Conservation (phyloP, 2,888 invertebrate species). For the Marronus borbonicus region DNA sequence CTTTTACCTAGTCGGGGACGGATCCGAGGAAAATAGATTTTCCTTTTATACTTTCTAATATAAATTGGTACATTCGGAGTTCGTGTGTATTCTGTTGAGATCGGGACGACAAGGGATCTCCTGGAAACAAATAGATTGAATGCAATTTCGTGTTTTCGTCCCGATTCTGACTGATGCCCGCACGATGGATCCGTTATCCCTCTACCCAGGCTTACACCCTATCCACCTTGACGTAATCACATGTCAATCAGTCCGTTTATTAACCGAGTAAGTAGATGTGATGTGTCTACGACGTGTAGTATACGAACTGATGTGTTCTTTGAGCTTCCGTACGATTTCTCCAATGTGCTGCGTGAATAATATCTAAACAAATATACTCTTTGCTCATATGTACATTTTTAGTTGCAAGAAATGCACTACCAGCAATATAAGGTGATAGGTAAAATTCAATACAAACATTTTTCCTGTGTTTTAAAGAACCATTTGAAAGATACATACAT, state of each 20-base stretch:
- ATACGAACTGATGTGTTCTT: not conserved
- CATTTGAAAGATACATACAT: no score
- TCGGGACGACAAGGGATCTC: slow-evolving; percentile 31
- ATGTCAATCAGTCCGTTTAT: slow-evolving; percentile 63
- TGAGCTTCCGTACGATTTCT: slow-evolving; percentile 3
- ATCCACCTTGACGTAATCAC: slow-evolving; percentile 60
- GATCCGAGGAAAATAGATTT: slow-evolving; percentile 40
- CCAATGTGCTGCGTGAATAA: slow-evolving; percentile 2
- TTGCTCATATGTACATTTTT: no score
- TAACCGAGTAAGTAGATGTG: slow-evolving; percentile 57
- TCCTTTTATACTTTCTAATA: slow-evolving; percentile 49
- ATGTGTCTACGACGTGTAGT: slow-evolving; percentile 32
- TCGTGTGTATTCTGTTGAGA: slow-evolving; percentile 48
- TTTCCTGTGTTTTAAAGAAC: no score
- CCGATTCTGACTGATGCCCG: slow-evolving; percentile 64
- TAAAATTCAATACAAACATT: no score
- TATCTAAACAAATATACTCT: not conserved
- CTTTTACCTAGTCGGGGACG: slow-evolving; percentile 22
- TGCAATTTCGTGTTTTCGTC: slow-evolving; percentile 63
- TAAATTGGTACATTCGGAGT: slow-evolving; percentile 48
- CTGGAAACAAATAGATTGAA: slow-evolving; percentile 58
- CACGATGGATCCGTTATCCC: slow-evolving; percentile 66
- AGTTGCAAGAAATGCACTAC: no score
- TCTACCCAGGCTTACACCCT: slow-evolving; percentile 57
- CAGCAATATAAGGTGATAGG: no score